A percentile compares a stretch with the other conserved stretches of the same genome.
Evolutionary conservation across 2,113 vertebrate genomes (phyloP).

Genomic region (Ramphastos sulfuratus): DNA sequence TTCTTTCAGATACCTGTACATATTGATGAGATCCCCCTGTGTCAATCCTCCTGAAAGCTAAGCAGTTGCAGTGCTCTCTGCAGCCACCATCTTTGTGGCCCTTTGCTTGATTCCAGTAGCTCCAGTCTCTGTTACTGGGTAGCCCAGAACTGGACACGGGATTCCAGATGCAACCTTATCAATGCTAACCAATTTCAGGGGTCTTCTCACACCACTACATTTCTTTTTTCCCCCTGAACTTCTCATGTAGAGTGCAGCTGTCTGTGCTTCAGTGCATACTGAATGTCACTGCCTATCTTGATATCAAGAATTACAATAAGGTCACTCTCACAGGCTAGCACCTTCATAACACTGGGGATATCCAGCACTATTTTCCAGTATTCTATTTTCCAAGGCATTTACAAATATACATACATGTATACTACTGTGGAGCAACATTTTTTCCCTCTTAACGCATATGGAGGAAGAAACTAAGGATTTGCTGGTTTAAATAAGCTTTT

Average conservation of each 20-base stretch:
- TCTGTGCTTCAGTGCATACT: not conserved
- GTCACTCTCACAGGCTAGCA: not conserved
- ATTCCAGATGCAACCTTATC: not conserved
- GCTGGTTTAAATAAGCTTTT: conserved; percentile 4
- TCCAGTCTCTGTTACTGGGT: not conserved
- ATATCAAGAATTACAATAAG: not conserved
- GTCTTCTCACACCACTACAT: not conserved
- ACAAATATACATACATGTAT: not conserved
- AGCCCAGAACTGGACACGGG: not conserved
- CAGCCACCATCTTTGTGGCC: not conserved
- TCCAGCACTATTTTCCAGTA: not conserved
- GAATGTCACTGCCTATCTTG: not conserved
- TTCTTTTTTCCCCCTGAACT: not conserved
- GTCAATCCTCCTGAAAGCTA: not conserved
- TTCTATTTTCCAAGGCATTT: not conserved
- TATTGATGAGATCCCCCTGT: not conserved
- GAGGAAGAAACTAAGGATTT: not conserved
- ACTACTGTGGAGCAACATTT: not conserved
- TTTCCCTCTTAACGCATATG: not conserved
- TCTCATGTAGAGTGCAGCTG: not conserved
- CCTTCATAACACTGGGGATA: not conserved
- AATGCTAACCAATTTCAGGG: not conserved
- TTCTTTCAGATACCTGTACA: not conserved
- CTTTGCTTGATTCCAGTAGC: not conserved
- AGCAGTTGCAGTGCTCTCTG: not conserved